Percentiles rank a stretch among this genome's conserved stretches.
Evolutionary conservation across 2,797 vertebrate genomes (phyloP).

Genomic region (Gastrophryne carolinensis): DNA sequence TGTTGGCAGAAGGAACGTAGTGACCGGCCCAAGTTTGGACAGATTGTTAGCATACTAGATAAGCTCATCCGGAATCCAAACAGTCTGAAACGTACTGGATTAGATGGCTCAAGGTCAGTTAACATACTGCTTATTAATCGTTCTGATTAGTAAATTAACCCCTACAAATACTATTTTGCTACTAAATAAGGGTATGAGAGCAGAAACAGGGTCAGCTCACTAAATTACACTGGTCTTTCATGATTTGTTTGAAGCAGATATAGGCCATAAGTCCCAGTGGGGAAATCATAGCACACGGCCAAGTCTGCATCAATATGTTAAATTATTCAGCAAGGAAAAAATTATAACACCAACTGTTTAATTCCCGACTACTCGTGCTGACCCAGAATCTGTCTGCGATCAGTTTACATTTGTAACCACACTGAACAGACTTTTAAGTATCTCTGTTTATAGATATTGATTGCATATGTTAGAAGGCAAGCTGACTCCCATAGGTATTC

Average conservation of each 20-base stretch:
- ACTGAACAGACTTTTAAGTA: constrained; percentile 41
- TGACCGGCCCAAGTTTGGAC: constrained; percentile 93
- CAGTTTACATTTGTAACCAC: constrained; percentile 49
- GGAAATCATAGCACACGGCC: background rate
- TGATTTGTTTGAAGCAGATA: constrained; percentile 42
- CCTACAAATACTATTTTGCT: too few relatives aligned
- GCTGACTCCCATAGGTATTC: constrained; percentile 22
- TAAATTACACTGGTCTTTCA: constrained; percentile 11
- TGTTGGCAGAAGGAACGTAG: constrained; percentile 96
- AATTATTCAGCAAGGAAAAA: constrained; percentile 56
- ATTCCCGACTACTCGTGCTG: constrained; percentile 9
- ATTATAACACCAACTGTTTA: constrained; percentile 46
- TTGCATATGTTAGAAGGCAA: constrained; percentile 43
- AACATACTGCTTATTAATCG: too few relatives aligned
- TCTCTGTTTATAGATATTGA: constrained; percentile 52
- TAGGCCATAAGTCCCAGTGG: constrained; percentile 52
- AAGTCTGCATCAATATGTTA: constrained; percentile 54
- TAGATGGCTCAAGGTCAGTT: constrained; percentile 82
- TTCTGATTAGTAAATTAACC: too few relatives aligned
- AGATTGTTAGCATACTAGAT: constrained; percentile 99
- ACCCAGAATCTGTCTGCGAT: constrained; percentile 38
- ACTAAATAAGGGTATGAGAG: background rate
- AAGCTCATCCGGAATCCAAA: constrained; percentile 97
- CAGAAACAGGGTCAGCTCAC: background rate
- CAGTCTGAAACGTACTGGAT: constrained; percentile 92